Percentiles rank a stretch among this genome's conserved stretches.
phyloP scores from a whole-genome alignment of 2,113 vertebrate species.

The Seriola aureovittata region DNA sequence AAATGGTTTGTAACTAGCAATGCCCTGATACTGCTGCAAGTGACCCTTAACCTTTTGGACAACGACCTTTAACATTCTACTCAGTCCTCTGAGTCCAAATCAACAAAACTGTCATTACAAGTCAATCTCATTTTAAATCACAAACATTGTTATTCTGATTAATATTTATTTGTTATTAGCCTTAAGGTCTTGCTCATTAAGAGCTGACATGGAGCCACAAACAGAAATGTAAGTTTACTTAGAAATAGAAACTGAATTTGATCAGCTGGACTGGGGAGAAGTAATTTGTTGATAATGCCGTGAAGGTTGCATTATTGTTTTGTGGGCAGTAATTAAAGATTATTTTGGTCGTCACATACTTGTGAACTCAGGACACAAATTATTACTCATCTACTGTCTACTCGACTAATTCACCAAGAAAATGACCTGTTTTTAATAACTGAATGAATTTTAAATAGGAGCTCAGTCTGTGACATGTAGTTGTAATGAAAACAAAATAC shows the following conservation, averaged over 20 bases:
- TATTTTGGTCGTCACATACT: background rate
- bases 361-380: background rate
- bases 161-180: conserved; percentile 44
- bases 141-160: conserved; percentile 33
- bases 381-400: background rate
- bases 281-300: conserved; percentile 2
- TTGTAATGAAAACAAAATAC: conserved; percentile 23
- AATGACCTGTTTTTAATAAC: background rate
- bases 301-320: background rate
- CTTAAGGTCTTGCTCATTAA: conserved; percentile 32
- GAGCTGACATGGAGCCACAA: conserved; percentile 33
- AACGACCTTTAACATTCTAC: conserved; percentile 18
- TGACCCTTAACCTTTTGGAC: conserved; percentile 27
- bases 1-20: background rate
- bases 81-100: conserved; percentile 4
- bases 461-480: background rate
- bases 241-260: conserved; percentile 18
- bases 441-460: background rate
- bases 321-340: background rate
- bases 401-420: background rate
- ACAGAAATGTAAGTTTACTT: conserved; percentile 25
- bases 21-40: background rate
- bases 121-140: conserved; percentile 8
- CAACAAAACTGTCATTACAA: conserved; percentile 32
- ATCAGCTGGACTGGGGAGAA: background rate